Percentiles rank a stretch among this genome's conserved stretches.
These are phyloP conservation scores for Diachrysia chrysitis DNA, from an alignment of 2,888 invertebrate genomes.

Conservation along the genomic window DNA sequence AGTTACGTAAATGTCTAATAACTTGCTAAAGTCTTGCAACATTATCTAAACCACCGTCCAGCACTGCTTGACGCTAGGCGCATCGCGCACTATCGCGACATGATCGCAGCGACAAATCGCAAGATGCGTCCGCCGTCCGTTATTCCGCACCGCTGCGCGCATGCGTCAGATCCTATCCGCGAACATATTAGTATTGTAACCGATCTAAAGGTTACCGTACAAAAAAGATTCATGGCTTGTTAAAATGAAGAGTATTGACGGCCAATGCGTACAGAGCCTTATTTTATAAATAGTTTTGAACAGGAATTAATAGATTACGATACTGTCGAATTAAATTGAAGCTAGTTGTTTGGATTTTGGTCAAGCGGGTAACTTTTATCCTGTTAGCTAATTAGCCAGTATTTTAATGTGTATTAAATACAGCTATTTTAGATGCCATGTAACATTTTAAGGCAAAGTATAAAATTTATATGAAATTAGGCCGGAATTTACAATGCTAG, in stretches of 20 bases:
- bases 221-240: constrained; percentile 48
- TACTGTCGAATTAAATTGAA: constrained; percentile 5
- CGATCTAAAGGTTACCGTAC: constrained; percentile 60
- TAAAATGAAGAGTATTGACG: constrained; percentile 44
- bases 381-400: not conserved
- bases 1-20: not conserved
- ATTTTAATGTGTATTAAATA: not conserved
- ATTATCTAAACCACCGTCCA: constrained; percentile 53
- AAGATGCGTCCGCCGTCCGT: constrained; percentile 62
- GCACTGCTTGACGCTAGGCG: constrained; percentile 67
- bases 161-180: constrained; percentile 61
- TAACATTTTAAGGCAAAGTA: not conserved
- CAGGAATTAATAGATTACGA: constrained; percentile 13
- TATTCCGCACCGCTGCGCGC: constrained; percentile 71
- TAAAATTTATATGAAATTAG: not conserved
- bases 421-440: not conserved
- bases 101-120: constrained; percentile 80
- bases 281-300: constrained; percentile 34
- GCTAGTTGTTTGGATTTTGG: not conserved
- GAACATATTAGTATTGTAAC: constrained; percentile 68
- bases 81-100: constrained; percentile 68
- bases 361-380: not conserved
- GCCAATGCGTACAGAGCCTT: constrained; percentile 41
- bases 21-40: constrained; percentile 19
- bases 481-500: not conserved